Conservation (phyloP, 2,113 vertebrate species). For the Thomomys bottae region DNA sequence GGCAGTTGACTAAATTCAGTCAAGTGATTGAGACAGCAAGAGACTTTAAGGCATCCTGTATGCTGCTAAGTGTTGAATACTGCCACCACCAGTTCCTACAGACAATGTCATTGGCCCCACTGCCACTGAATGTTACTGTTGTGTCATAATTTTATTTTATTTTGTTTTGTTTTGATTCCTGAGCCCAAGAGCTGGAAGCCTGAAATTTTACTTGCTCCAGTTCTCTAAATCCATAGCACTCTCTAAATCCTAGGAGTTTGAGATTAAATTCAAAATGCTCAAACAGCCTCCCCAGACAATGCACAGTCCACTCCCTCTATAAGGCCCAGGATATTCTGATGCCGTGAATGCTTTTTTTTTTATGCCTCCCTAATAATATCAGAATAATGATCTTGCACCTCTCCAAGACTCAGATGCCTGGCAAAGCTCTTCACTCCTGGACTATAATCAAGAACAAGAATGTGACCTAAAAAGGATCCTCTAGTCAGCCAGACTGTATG, state of each 20-base stretch:
- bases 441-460: not conserved
- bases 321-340: not conserved
- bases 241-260: not conserved
- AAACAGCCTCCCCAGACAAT: not conserved
- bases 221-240: not conserved
- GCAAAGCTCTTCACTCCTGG: slow-evolving; percentile 2
- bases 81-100: not conserved
- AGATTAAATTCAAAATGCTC: not conserved
- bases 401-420: not conserved
- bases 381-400: not conserved
- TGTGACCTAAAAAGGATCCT: not conserved
- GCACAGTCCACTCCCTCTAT: not conserved
- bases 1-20: not conserved
- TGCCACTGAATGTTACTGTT: not conserved
- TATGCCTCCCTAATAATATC: slow-evolving; percentile 20
- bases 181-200: not conserved
- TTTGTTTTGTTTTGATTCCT: not conserved
- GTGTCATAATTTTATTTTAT: too few species aligned
- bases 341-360: slow-evolving; percentile 39
- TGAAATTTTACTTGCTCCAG: not conserved
- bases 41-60: not conserved
- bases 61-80: not conserved
- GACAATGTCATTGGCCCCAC: not conserved
- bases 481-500: not conserved
- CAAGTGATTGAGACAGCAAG: not conserved